Percentiles rank a stretch among this genome's conserved stretches.
Evolutionary conservation across 2,888 invertebrate species (phyloP).

Genomic region (Thysanoteuthis rhombus): DNA sequence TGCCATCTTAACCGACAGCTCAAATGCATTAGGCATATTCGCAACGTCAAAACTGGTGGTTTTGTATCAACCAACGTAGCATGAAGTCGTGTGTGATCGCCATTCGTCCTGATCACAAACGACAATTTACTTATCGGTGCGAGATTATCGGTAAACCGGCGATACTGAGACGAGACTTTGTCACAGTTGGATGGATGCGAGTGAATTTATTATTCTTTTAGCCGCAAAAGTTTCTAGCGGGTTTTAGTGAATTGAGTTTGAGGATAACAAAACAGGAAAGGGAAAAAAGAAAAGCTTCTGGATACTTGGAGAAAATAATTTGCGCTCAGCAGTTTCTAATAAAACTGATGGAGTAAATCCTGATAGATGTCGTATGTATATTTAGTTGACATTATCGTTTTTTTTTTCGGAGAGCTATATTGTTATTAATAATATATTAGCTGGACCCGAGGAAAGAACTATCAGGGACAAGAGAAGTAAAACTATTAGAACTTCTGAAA

Average conservation of each 20-base stretch:
- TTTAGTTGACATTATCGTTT: background rate
- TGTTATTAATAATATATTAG: no score
- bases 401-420: no score
- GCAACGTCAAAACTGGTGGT: background rate
- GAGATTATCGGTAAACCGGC: background rate
- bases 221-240: background rate
- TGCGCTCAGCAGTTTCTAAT: background rate
- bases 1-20: background rate
- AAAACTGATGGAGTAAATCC: background rate
- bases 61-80: background rate
- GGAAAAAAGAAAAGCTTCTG: background rate
- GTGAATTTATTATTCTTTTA: background rate
- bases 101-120: background rate
- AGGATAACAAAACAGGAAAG: background rate
- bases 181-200: background rate
- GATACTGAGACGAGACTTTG: background rate
- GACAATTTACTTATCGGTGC: background rate
- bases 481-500: no score
- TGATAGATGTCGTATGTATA: background rate
- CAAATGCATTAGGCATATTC: background rate
- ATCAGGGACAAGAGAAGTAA: no score
- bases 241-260: background rate
- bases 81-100: background rate
- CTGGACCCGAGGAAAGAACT: no score
- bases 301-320: background rate